Evolutionary conservation across 2,888 invertebrate species (phyloP), one percentile per base, ranked within the genome.

Genomic region (Meghimatium bilineatum): DNA sequence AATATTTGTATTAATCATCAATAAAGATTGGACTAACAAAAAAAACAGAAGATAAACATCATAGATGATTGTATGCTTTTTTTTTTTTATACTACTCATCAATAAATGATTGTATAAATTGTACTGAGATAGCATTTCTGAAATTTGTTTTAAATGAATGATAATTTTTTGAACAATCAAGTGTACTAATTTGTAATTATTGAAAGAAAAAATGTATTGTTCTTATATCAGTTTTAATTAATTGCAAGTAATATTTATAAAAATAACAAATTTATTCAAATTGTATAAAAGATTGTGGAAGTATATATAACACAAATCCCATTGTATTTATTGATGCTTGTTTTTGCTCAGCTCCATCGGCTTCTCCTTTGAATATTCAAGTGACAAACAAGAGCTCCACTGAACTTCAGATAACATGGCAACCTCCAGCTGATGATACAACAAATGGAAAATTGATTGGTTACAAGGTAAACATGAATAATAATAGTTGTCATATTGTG

Each of bases 371-470:
- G 52, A 96, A 96, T 90, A 95, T 98, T 1, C 95, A 95, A 82
- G 97, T 96, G 0, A 95, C 95, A 90, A 95, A 98, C 0, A 92
- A 96, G 26, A 98, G 97, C 94, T 98, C 99, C 0, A 98, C 98
- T 69, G 89, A 90, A 67, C 88, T 93, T 36, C 77, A 85, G 36
- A 87, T 93, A 0, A 80, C 87, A 2, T 93, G 93, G 93, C 74
- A 85, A 8, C 90, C 91, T 20, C 93, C 93, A 1, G 90, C 92
- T 10, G 84, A 76, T 29, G 90, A 89, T 14, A 88, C 90, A 72
- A 92, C 91, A 79, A 93, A 93, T 89, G 93, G 93, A 17, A 90
- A 90, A 67, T 89, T 93, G 10, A 91, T 92, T 49, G 93, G 93
- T 8, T 93, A 93, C 84, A 93, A 92, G 90, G 92, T 93, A 87